Evolutionary conservation across 2,797 vertebrate genomes (phyloP).

Genomic region (Mormyrus hasselquistii): DNA sequence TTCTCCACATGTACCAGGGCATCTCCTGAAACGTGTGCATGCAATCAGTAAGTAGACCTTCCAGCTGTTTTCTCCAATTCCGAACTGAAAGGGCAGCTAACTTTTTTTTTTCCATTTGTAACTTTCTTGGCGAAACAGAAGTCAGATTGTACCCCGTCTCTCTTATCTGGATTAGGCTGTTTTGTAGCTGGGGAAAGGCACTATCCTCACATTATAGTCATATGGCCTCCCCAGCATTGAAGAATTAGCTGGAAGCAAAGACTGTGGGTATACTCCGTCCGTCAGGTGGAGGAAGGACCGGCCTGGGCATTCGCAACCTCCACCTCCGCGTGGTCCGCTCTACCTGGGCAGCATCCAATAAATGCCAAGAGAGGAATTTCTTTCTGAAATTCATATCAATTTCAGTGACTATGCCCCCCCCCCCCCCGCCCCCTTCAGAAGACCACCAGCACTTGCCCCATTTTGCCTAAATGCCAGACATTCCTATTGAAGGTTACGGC

Average conservation of each 20-base stretch:
- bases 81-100: not conserved
- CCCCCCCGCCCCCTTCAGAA: conserved; percentile 22
- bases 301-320: conserved; percentile 38
- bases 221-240: conserved; percentile 51
- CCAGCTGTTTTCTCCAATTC: not conserved
- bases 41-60: not conserved
- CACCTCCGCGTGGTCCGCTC: conserved; percentile 39
- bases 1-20: not conserved
- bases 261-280: conserved; percentile 38
- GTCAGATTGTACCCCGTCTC: conserved; percentile 48
- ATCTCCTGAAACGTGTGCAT: not conserved
- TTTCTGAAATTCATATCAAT: conserved; percentile 53
- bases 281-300: conserved; percentile 38
- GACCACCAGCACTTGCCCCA: conserved; percentile 21
- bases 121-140: conserved; percentile 35
- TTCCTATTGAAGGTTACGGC: conserved; percentile 64
- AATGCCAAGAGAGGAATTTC: conserved; percentile 49
- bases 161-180: conserved; percentile 43
- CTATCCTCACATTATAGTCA: conserved; percentile 27
- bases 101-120: conserved; percentile 15
- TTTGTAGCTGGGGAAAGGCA: conserved; percentile 57
- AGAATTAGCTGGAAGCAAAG: conserved; percentile 53
- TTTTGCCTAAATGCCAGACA: conserved; percentile 53
- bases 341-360: conserved; percentile 38
- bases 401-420: conserved; percentile 39